These are phyloP conservation scores for Tapera naevia DNA, from an alignment of 2,797 vertebrate genomes.

Conservation along the genomic window DNA sequence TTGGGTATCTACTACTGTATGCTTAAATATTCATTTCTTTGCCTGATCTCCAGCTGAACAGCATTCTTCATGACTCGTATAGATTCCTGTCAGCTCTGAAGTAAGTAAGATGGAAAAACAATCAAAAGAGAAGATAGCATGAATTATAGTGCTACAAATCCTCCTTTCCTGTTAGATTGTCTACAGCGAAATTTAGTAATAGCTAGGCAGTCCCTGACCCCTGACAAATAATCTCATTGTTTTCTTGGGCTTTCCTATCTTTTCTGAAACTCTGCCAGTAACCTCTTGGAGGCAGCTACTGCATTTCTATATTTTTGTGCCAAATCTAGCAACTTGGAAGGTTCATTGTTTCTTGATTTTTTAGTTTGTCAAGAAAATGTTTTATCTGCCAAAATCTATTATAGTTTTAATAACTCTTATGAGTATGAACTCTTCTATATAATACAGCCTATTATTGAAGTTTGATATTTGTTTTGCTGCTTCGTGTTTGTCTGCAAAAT, in stretches of 20 bases:
- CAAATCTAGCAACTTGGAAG: background rate
- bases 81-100: background rate
- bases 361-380: background rate
- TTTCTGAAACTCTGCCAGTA: conserved; percentile 7
- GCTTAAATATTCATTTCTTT: background rate
- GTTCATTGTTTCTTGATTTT: background rate
- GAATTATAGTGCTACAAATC: background rate
- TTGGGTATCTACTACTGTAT: background rate
- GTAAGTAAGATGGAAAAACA: conserved; percentile 3
- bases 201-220: background rate
- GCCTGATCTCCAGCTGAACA: background rate
- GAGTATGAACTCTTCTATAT: background rate
- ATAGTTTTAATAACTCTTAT: background rate
- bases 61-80: background rate
- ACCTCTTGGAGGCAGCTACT: background rate
- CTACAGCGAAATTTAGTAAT: conserved; percentile 4
- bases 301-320: conserved; percentile 1
- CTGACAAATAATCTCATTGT: background rate
- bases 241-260: background rate
- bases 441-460: background rate
- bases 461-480: background rate
- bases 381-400: background rate
- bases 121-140: background rate
- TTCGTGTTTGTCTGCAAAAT: background rate
- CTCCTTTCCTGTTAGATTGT: background rate